Conservation (phyloP, 1,140 invertebrate species). For the Aethina tumida region DNA sequence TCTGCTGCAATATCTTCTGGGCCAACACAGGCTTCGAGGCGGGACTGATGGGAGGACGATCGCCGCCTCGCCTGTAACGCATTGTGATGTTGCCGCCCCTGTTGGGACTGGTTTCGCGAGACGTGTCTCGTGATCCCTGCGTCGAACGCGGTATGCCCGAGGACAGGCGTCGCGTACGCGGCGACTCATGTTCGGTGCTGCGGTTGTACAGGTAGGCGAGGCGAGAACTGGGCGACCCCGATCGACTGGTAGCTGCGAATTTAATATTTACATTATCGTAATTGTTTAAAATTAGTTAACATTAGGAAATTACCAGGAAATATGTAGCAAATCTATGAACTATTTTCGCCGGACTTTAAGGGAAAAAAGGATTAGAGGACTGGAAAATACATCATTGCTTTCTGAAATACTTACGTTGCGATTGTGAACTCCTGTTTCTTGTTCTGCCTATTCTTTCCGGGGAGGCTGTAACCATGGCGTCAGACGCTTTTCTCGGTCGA, state of each 20-base stretch:
- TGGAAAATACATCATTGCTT: too few relatives aligned
- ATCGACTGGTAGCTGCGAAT: constrained; percentile 60
- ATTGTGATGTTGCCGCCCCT: constrained; percentile 22
- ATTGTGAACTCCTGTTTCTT: constrained; percentile 61
- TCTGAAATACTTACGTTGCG: constrained; percentile 65
- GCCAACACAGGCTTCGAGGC: constrained; percentile 55
- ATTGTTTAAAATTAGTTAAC: constrained; percentile 8
- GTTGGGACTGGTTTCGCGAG: constrained; percentile 55
- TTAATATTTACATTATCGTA: constrained; percentile 10
- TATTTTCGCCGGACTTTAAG: too few relatives aligned
- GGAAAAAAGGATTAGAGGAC: too few relatives aligned
- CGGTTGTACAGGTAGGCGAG: constrained; percentile 58
- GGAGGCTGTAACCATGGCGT: constrained; percentile 40
- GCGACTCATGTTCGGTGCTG: constrained; percentile 33
- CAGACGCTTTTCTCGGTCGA: constrained; percentile 47
- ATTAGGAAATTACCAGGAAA: too few relatives aligned
- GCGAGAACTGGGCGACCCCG: constrained; percentile 67
- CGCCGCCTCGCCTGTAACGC: constrained; percentile 37
- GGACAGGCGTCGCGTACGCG: constrained; percentile 35
- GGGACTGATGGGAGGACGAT: constrained; percentile 42
- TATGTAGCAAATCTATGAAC: too few relatives aligned
- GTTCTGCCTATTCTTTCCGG: constrained; percentile 56
- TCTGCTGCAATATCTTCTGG: constrained; percentile 76
- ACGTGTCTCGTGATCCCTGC: constrained; percentile 57
- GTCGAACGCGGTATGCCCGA: constrained; percentile 66